Evolutionary conservation across 2,797 vertebrate species (phyloP), one percentile per base, ranked within the genome.

Genomic region (Anas flavirostris): DNA sequence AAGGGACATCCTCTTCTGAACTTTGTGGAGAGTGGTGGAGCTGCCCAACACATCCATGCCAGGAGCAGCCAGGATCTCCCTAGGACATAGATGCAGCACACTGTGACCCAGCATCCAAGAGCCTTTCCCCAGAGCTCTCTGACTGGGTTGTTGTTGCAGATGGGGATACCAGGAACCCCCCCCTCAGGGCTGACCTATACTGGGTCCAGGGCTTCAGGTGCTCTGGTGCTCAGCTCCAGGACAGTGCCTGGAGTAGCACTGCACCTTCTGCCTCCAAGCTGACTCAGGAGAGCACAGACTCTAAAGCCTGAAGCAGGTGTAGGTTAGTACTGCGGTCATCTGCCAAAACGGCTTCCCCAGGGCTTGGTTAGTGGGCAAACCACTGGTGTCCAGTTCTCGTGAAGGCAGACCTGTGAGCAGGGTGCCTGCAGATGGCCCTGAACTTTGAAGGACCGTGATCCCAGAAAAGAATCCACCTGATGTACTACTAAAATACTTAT

Each of bases 311-410:
- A 79, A 70, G 37, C 66, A 7, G 74, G 41, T 79, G 12, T 69
- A 69, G 82, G 52, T 67, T 35, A 78, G 37, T 21, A 16, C 37
- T 41, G 26, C 7, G 26, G 17, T 56, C 29, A 19, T 50, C 73
- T 92, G 33, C 48, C 44, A 9, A 3, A 78, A 80, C 26, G 22
- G 11, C 48, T 66, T 44, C 23, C 8, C 25, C 37, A 22, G 31
- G 35, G 33, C 43, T 82, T 74, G 44, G 9, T 84, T 84, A 82
- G 35, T 28, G 70, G 90, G 64, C 52, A 88, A 91, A 72, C 28
- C 17, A 9, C 68, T 55, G 60, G 52, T 79, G 88, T 91, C 35
- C 67, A 48, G 26, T 73, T 69, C 35, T 55, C 37, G 21, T 3
- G 1, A 72, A 78, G 76, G 41, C 48, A 67, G 60, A 74, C n/a